A percentile compares a stretch with the other conserved stretches of the same genome.
Conservation (phyloP, 2,797 vertebrate species). For the Lepilemur septentrionalis region DNA sequence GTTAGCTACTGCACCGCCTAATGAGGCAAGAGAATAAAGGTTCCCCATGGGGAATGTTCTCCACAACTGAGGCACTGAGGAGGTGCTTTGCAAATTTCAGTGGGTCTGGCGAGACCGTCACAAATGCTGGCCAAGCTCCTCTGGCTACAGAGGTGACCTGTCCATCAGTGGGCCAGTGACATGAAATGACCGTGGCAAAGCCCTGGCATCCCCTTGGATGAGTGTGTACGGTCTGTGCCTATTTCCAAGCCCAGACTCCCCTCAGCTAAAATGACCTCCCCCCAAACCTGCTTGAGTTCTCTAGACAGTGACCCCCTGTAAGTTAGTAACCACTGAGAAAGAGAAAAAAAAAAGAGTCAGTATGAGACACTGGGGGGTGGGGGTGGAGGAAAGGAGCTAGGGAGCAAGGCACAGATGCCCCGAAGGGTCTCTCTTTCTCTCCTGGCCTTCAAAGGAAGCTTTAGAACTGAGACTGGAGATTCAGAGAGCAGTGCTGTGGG, state of each 20-base stretch:
- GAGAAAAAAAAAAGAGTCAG: background rate
- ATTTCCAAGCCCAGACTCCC: background rate
- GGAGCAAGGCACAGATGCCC: background rate
- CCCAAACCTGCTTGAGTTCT: background rate
- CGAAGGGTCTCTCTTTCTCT: background rate
- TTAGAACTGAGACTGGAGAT: background rate
- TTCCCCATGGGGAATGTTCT: background rate
- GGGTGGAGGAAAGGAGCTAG: background rate
- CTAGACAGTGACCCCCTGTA: background rate
- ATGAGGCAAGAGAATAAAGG: conserved; percentile 31
- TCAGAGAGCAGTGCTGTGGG: background rate
- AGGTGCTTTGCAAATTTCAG: conserved; percentile 27
- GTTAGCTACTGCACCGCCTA: conserved; percentile 48
- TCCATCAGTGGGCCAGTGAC: background rate
- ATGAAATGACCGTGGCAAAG: background rate
- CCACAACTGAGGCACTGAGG: background rate
- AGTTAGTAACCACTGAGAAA: background rate
- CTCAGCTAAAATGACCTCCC: background rate
- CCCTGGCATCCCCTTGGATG: background rate
- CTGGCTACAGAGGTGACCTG: background rate
- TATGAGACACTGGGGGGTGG: background rate
- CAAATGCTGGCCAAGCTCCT: background rate
- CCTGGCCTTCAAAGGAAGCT: background rate
- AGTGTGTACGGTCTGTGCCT: background rate
- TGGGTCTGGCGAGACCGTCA: background rate